Evolutionary conservation across 2,113 vertebrate species (phyloP).

Genomic region (Centropus unirufus): DNA sequence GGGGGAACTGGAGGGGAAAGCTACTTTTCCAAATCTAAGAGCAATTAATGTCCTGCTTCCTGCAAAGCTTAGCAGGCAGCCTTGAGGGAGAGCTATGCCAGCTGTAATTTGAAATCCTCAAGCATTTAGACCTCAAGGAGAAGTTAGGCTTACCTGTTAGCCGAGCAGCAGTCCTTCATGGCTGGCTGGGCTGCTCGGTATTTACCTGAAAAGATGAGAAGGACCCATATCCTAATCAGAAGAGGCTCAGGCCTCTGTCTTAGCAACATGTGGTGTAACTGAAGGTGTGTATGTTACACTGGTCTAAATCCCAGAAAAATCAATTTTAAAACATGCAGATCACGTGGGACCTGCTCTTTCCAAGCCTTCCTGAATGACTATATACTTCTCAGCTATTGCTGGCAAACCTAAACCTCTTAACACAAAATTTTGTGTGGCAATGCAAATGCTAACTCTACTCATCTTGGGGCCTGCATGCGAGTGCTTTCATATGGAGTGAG

Average conservation of each 20-base stretch:
- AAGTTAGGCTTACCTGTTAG: background rate
- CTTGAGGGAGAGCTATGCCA: background rate
- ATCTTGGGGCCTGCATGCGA: background rate
- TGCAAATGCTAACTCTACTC: conserved; percentile 53
- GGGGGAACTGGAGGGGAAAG: background rate
- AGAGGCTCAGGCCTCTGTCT: background rate
- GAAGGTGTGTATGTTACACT: background rate
- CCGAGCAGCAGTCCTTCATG: background rate
- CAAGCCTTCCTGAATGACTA: conserved; percentile 32
- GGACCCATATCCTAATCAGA: background rate
- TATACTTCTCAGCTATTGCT: conserved; percentile 16
- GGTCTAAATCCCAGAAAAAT: background rate
- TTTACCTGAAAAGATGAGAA: background rate
- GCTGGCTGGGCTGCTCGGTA: background rate
- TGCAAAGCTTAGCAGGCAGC: background rate
- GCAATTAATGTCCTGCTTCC: background rate
- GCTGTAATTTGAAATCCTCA: background rate
- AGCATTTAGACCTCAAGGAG: background rate
- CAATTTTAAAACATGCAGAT: background rate
- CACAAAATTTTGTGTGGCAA: background rate
- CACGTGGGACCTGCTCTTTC: conserved; percentile 73
- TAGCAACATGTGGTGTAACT: background rate
- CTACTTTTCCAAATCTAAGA: background rate
- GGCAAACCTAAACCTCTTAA: conserved; percentile 62
- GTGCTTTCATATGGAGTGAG: background rate